A percentile compares a stretch with the other conserved stretches of the same genome.
Conservation (phyloP, 2,113 vertebrate species). For the Thomomys bottae region DNA sequence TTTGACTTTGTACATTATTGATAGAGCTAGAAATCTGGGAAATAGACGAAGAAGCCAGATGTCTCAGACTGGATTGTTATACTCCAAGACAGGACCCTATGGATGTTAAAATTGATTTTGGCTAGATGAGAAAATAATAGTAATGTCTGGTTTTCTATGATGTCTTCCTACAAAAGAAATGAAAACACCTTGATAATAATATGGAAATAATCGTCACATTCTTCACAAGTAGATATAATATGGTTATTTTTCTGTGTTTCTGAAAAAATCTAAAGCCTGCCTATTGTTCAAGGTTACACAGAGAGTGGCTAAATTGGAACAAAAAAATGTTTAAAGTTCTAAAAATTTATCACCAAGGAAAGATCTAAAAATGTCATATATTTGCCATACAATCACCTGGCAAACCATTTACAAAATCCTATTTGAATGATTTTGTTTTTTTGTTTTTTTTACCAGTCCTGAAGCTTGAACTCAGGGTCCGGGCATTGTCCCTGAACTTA, state of each 20-base stretch:
- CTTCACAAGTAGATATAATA: conserved; percentile 1
- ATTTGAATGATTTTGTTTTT: conserved; percentile 45
- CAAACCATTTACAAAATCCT: conserved; percentile 12
- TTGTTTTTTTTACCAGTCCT: too few species aligned
- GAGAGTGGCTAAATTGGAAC: neutral
- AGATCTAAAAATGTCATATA: neutral
- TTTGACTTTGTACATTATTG: conserved; percentile 71
- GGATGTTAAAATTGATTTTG: conserved; percentile 28
- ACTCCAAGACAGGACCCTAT: conserved; percentile 36
- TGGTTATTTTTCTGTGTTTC: conserved; percentile 35
- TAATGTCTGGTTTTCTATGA: conserved; percentile 53
- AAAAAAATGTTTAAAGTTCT: neutral
- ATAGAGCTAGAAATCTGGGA: conserved; percentile 59
- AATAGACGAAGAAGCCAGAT: conserved; percentile 65
- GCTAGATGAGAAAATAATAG: conserved; percentile 51
- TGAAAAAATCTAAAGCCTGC: neutral
- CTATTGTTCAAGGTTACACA: conserved; percentile 37
- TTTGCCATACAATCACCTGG: neutral
- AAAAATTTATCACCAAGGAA: neutral
- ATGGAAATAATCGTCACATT: conserved; percentile 57
- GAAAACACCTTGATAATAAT: conserved; percentile 57
- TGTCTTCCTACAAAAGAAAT: conserved; percentile 31
- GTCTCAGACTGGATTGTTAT: conserved; percentile 57
- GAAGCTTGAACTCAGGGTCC: too few species aligned
- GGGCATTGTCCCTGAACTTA: too few species aligned